Evolutionary conservation across 2,797 vertebrate genomes (phyloP).

Genomic region (Sebastes diaconus): DNA sequence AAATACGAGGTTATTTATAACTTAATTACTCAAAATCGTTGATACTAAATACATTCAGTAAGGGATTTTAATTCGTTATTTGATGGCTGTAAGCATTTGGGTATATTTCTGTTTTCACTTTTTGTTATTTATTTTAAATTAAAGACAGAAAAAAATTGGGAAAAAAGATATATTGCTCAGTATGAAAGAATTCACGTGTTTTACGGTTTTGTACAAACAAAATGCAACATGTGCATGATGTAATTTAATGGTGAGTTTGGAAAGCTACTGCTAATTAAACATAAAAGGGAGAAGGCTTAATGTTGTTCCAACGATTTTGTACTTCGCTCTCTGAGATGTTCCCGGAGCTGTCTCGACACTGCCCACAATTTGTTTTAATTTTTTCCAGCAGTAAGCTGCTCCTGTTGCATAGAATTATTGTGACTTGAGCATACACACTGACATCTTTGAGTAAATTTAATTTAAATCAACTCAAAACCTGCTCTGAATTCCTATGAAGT

Average conservation of each 20-base stretch:
- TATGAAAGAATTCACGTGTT: not conserved
- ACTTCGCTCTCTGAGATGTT: not conserved
- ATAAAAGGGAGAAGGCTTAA: not conserved
- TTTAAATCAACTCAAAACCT: not conserved
- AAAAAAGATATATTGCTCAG: not conserved
- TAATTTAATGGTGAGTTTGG: not conserved
- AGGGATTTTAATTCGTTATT: fast-evolving
- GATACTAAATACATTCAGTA: no score
- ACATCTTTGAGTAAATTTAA: not conserved
- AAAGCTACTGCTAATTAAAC: not conserved
- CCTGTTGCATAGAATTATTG: not conserved
- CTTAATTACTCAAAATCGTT: no score
- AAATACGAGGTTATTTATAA: no score
- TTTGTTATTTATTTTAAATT: not conserved
- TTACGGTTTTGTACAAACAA: not conserved
- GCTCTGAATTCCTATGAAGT: not conserved
- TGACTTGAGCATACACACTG: not conserved
- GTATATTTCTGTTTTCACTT: not conserved
- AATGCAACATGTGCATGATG: not conserved
- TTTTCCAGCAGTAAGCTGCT: not conserved
- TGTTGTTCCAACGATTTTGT: not conserved
- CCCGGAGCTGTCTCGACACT: not conserved
- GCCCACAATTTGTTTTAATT: not conserved
- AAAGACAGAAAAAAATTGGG: not conserved
- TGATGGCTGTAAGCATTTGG: not conserved